These are phyloP conservation scores for Epinotia nisella DNA, from an alignment of 2,888 invertebrate species.

Conservation along the genomic window DNA sequence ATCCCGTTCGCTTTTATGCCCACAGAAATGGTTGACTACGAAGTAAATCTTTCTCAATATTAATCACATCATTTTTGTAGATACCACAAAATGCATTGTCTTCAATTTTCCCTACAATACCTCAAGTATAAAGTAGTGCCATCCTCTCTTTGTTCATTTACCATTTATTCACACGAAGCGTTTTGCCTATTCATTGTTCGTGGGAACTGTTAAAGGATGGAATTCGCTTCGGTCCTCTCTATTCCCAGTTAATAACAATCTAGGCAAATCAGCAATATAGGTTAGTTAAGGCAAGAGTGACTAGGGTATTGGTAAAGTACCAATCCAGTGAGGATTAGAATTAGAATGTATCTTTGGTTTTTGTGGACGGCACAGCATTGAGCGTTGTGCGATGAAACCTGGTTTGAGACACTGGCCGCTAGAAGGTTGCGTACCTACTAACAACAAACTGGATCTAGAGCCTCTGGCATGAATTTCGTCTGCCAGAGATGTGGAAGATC, in stretches of 20 bases:
- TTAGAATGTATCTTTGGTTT: background rate
- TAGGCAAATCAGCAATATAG: too few relatives aligned
- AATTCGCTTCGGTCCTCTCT: too few relatives aligned
- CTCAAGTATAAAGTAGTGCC: background rate
- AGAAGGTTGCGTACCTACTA: too few relatives aligned
- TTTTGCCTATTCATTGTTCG: too few relatives aligned
- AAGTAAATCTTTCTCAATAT: constrained; percentile 57
- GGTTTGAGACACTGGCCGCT: too few relatives aligned
- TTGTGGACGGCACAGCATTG: too few relatives aligned
- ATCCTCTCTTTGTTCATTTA: background rate
- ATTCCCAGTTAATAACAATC: too few relatives aligned
- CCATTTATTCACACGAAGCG: too few relatives aligned
- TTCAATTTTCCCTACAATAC: background rate
- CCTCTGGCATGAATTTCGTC: too few relatives aligned
- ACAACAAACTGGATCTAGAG: too few relatives aligned
- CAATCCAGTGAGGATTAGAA: background rate
- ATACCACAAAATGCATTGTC: background rate
- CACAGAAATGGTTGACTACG: constrained; percentile 78
- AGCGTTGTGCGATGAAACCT: too few relatives aligned
- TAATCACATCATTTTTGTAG: background rate
- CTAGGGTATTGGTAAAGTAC: background rate
- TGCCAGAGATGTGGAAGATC: too few relatives aligned
- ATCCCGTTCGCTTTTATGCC: constrained; percentile 80
- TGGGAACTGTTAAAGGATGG: background rate
- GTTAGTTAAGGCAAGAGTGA: background rate